Base-by-base conservation (phyloP, 2,797 vertebrate species). In the Clarias platycephalus region DNA sequence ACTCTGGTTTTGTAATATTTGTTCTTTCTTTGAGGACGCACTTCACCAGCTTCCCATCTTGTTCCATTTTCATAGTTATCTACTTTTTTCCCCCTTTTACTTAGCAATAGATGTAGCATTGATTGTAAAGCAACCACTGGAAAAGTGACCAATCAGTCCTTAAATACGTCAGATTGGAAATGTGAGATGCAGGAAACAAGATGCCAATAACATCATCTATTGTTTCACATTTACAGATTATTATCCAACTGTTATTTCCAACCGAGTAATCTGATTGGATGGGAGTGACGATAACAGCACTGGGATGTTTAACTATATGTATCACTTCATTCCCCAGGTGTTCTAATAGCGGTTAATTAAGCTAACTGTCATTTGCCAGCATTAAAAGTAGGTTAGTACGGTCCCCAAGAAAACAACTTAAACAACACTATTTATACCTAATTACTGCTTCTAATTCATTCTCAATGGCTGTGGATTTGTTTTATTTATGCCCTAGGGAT, bases 1-100 rank as follows among this genome's bases (percentile, higher is more conserved):
- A 89, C 87, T 88, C 87, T 87, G 80, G 81, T 89, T 92, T 88
- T 57, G 49, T 86, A 90, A 92, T 90, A 90, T 92, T 91, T 91
- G 90, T 90, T 92, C 89, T 90, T 87, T 89, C 83, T 89, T 90
- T 84, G 78, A 86, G 70, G 85, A 88, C 58, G 67, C 87, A 88
- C 74, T 84, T 83, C 82, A 85, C 57, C 60, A 82, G 67, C 70
- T 85, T 81, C 70, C 67, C 22, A 40, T 66, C 78, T 62, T 70
- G 71, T 57, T 71, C 74, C 72, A 68, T 68, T 82, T 86, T 86
- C 28, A 22, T 28, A 44, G 28, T 86, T 60, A 77, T 84, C 67
- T 60, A 6, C 49, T 75, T 40, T 16, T 78, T 53, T 79, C 76
- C 4, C 44, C 7, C 44, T 31, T 57, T 68, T 24, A 79, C 62